Conservation (phyloP, 2,888 invertebrate genomes). For the Diadromus collaris region DNA sequence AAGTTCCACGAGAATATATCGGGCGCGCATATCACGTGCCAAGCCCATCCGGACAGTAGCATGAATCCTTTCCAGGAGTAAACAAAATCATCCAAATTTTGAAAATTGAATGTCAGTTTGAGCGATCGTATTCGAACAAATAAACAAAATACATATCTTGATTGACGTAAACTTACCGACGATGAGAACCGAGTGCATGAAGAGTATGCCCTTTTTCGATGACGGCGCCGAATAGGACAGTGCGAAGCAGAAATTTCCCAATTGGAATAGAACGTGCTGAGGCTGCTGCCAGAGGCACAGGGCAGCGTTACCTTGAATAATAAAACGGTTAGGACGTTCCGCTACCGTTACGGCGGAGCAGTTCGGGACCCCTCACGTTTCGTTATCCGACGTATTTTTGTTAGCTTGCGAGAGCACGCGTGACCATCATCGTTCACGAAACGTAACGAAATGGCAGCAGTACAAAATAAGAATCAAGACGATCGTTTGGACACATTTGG, state of each 20-base stretch:
- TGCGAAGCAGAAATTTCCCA: conserved; percentile 90
- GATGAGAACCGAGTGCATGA: conserved; percentile 91
- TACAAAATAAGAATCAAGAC: conserved; percentile 5
- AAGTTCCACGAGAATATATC: conserved; percentile 95
- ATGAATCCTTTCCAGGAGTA: conserved; percentile 84
- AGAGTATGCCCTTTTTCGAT: conserved; percentile 89
- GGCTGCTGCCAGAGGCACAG: conserved; percentile 85
- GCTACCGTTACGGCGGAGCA: conserved; percentile 25
- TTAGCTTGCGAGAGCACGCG: conserved; percentile 17
- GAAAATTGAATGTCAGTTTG: neutral
- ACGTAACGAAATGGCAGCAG: conserved; percentile 8
- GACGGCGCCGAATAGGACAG: conserved; percentile 91
- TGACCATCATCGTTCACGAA: conserved; percentile 15
- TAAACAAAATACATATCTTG: neutral
- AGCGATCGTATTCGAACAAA: neutral
- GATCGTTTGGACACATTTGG: conserved; percentile 31
- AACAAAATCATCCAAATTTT: neutral
- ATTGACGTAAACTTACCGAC: conserved; percentile 83
- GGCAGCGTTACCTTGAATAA: conserved; percentile 72
- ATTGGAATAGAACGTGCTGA: conserved; percentile 88
- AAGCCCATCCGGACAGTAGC: conserved; percentile 93
- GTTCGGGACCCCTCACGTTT: conserved; percentile 8
- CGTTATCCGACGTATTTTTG: conserved; percentile 30
- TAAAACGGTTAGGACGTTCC: conserved; percentile 43
- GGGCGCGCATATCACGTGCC: conserved; percentile 93